Evolutionary conservation across 2,113 vertebrate genomes (phyloP).

Genomic region (Mesocricetus auratus): DNA sequence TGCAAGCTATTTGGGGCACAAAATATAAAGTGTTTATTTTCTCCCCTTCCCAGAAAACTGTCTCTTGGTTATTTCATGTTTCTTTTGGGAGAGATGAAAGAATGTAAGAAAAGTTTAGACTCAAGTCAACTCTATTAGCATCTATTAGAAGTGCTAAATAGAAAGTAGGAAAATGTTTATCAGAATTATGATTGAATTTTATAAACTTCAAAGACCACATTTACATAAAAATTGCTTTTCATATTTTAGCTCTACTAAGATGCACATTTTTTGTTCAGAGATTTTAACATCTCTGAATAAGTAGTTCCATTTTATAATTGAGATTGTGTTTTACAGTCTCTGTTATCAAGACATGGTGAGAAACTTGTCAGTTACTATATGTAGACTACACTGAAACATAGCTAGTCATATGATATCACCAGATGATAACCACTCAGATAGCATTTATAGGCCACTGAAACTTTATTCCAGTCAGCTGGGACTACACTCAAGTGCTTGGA

Average conservation of each 20-base stretch:
- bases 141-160: neutral
- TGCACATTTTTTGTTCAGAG: neutral
- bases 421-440: neutral
- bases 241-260: neutral
- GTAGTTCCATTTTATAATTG: neutral
- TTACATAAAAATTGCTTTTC: neutral
- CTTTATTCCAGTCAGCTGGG: neutral
- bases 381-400: neutral
- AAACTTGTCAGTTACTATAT: neutral
- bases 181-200: neutral
- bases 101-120: neutral
- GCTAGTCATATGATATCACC: neutral
- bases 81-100: neutral
- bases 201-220: neutral
- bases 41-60: neutral
- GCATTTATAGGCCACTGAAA: neutral
- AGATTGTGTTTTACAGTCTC: neutral
- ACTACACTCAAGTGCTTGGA: neutral
- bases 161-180: neutral
- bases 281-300: neutral
- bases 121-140: neutral
- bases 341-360: neutral
- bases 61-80: neutral
- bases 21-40: neutral
- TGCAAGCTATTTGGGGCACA: neutral